Conservation (phyloP, 2,113 vertebrate species). For the Channa argus region DNA sequence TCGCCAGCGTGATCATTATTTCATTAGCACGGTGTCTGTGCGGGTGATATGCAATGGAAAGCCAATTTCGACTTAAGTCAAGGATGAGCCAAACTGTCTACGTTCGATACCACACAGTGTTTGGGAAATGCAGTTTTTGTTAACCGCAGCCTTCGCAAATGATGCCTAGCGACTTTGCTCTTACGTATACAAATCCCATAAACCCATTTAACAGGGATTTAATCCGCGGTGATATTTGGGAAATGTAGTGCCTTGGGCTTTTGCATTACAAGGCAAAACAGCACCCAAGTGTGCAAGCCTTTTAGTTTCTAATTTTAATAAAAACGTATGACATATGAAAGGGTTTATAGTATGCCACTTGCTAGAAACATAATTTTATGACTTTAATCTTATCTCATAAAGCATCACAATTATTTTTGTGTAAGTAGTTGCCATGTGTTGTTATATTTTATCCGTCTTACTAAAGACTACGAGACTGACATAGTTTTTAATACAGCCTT, state of each 20-base stretch:
- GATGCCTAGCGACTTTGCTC: rapidly evolving
- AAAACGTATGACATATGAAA: background rate
- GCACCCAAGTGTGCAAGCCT: no score
- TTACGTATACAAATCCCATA: slow-evolving; percentile 68
- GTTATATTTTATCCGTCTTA: background rate
- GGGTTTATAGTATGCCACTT: no score
- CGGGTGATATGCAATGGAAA: slow-evolving; percentile 54
- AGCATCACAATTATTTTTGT: background rate
- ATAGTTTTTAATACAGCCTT: no score
- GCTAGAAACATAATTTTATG: background rate
- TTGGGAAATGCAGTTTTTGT: slow-evolving; percentile 75
- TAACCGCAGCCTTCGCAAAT: rapidly evolving
- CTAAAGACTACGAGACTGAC: background rate
- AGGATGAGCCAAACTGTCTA: slow-evolving; percentile 46
- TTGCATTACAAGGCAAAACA: background rate
- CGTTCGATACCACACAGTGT: background rate
- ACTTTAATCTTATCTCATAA: background rate
- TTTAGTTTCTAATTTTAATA: no score
- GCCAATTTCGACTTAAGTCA: slow-evolving; percentile 47
- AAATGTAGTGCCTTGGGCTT: slow-evolving; percentile 45
- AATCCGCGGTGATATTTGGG: slow-evolving; percentile 55
- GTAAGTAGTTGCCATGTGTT: no score
- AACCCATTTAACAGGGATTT: slow-evolving; percentile 42
- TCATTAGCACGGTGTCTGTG: slow-evolving; percentile 49
- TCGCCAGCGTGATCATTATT: slow-evolving; percentile 34